These are phyloP conservation scores for Ormia ochracea DNA, from an alignment of 2,888 invertebrate genomes.

Conservation along the genomic window DNA sequence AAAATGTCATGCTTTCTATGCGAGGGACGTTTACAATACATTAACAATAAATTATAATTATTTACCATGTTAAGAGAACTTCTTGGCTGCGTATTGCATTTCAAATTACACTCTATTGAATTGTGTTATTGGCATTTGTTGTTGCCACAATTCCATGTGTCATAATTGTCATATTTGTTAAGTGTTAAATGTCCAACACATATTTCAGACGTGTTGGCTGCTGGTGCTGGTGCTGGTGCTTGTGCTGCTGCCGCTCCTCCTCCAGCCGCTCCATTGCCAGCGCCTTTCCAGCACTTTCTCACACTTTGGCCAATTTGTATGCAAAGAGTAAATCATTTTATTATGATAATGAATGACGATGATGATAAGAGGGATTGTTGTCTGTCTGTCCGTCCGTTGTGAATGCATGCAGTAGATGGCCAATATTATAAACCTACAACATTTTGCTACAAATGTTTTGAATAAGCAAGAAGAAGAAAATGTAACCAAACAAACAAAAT, in stretches of 20 bases:
- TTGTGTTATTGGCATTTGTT: neutral
- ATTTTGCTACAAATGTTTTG: conserved; percentile 48
- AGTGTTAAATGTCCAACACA: conserved; percentile 57
- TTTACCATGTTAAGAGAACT: conserved; percentile 14
- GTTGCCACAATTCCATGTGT: conserved; percentile 56
- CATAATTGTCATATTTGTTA: conserved; percentile 59
- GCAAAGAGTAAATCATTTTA: conserved; percentile 55
- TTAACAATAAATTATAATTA: conserved; percentile 15
- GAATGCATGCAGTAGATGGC: conserved; percentile 26
- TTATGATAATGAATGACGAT: conserved; percentile 47
- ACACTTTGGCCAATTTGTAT: conserved; percentile 51
- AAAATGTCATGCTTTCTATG: neutral
- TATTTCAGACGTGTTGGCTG: conserved; percentile 46
- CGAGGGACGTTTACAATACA: conserved; percentile 21
- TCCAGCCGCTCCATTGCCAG: neutral
- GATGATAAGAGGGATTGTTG: conserved; percentile 45
- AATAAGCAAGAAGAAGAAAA: conserved; percentile 2
- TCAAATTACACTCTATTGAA: conserved; percentile 11
- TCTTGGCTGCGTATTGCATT: conserved; percentile 16
- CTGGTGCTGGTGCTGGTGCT: conserved; percentile 4
- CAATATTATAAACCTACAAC: conserved; percentile 50
- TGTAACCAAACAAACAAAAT: conserved; percentile 57
- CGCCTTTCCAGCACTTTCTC: conserved; percentile 36
- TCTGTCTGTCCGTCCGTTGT: neutral
- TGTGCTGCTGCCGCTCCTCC: neutral